Percentiles rank a stretch among this genome's conserved stretches.
phyloP scores from a whole-genome alignment of 2,888 invertebrate species.

The Rhingia rostrata region DNA sequence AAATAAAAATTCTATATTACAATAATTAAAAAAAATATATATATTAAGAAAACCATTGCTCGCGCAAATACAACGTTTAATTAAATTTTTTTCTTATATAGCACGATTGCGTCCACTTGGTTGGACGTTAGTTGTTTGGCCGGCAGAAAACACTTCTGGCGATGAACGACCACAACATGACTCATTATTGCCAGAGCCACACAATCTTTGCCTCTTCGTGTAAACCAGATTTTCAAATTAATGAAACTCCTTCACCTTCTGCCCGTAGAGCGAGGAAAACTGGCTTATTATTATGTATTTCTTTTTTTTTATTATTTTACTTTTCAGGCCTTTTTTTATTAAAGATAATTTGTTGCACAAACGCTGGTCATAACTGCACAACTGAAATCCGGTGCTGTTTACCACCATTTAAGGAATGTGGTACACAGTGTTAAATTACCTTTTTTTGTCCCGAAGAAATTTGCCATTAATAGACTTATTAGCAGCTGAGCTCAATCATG shows the following conservation, averaged over 20 bases:
- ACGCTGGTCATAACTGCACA: slow-evolving; percentile 68
- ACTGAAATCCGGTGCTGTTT: slow-evolving; percentile 69
- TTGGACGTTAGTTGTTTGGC: slow-evolving; percentile 41
- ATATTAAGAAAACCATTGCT: slow-evolving; percentile 9
- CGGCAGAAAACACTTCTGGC: slow-evolving; percentile 54
- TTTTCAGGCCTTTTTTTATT: slow-evolving; percentile 60
- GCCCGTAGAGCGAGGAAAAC: slow-evolving; percentile 59
- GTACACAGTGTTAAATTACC: slow-evolving; percentile 71
- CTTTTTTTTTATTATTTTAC: slow-evolving; percentile 34
- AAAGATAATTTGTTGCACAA: slow-evolving; percentile 73
- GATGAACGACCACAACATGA: slow-evolving; percentile 69
- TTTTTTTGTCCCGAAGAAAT: slow-evolving; percentile 52
- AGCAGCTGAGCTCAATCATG: slow-evolving; percentile 44
- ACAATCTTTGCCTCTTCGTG: slow-evolving; percentile 63
- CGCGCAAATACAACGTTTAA: slow-evolving; percentile 30
- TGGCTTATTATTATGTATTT: slow-evolving; percentile 68
- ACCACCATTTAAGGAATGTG: slow-evolving; percentile 74
- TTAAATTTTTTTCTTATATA: slow-evolving; percentile 40
- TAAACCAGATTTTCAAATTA: slow-evolving; percentile 74
- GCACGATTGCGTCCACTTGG: slow-evolving; percentile 32
- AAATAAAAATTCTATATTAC: background rate
- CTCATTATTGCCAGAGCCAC: slow-evolving; percentile 57
- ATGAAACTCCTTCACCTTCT: slow-evolving; percentile 73
- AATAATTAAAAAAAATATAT: background rate
- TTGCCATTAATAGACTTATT: slow-evolving; percentile 69